These are phyloP conservation scores for Acanthopagrus latus DNA, from an alignment of 2,797 vertebrate species.

Conservation along the genomic window DNA sequence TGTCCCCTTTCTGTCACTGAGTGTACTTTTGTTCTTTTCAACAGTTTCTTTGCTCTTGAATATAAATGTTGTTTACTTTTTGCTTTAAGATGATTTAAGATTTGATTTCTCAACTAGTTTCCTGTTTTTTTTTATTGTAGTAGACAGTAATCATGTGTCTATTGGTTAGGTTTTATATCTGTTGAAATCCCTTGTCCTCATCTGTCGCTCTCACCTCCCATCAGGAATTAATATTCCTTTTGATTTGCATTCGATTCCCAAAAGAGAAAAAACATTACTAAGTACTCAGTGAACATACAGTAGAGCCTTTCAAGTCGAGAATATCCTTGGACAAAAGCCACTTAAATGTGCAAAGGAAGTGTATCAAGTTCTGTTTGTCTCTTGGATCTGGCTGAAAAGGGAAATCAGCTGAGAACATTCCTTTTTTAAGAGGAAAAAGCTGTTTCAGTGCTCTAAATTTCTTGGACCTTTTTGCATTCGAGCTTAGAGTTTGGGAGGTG, in stretches of 20 bases:
- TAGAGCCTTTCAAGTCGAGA: not conserved
- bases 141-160: slow-evolving; percentile 26
- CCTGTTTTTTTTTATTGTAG: not conserved
- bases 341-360: not conserved
- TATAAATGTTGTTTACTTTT: not conserved
- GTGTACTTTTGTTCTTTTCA: slow-evolving; percentile 8
- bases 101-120: not conserved
- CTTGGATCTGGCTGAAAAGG: not conserved
- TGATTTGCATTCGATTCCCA: slow-evolving; percentile 8
- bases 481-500: slow-evolving; percentile 16
- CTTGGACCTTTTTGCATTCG: not conserved
- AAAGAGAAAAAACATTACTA: not conserved
- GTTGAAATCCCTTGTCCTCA: slow-evolving; percentile 15
- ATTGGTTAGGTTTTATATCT: slow-evolving; percentile 28
- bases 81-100: not conserved
- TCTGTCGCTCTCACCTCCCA: slow-evolving; percentile 24
- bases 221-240: slow-evolving; percentile 14
- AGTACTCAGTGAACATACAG: not conserved
- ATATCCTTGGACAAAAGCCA: not conserved
- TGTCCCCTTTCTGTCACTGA: slow-evolving; percentile 17
- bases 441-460: not conserved
- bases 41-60: not conserved
- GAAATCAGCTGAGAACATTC: not conserved
- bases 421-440: not conserved
- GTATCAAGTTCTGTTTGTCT: not conserved